Evolutionary conservation across 2,113 vertebrate species (phyloP).

Genomic region (Notothenia coriiceps): DNA sequence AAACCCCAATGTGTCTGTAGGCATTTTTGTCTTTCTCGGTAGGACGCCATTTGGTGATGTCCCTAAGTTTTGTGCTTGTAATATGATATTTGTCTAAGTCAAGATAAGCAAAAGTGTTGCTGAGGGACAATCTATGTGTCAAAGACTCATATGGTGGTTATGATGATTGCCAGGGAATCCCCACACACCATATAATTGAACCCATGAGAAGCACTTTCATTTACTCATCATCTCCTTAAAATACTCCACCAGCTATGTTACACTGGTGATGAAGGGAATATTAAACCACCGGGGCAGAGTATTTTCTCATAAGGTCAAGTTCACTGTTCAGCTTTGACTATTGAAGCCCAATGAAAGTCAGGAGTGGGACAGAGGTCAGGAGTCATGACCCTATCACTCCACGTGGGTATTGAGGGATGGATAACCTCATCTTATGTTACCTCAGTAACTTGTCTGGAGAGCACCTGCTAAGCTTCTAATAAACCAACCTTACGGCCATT

Average conservation of each 20-base stretch:
- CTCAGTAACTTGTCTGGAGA: conserved; percentile 21
- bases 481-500: conserved; percentile 3
- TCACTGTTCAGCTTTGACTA: conserved; percentile 23
- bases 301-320: background rate
- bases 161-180: conserved; percentile 1
- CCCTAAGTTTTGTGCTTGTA: background rate
- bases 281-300: background rate
- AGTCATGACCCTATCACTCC: conserved; percentile 52
- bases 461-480: conserved; percentile 29
- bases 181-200: background rate
- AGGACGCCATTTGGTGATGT: background rate
- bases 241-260: background rate
- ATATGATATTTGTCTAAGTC: background rate
- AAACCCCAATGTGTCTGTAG: background rate
- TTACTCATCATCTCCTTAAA: background rate
- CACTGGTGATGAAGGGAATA: background rate
- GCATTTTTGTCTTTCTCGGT: conserved; percentile 3
- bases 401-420: conserved; percentile 44
- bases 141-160: background rate
- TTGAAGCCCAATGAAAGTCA: conserved; percentile 46
- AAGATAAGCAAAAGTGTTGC: background rate
- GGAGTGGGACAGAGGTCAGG: conserved; percentile 22
- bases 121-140: background rate
- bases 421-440: conserved; percentile 55
- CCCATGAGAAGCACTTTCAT: background rate